Conservation (phyloP, 2,888 invertebrate species). For the Pherbina coryleti region DNA sequence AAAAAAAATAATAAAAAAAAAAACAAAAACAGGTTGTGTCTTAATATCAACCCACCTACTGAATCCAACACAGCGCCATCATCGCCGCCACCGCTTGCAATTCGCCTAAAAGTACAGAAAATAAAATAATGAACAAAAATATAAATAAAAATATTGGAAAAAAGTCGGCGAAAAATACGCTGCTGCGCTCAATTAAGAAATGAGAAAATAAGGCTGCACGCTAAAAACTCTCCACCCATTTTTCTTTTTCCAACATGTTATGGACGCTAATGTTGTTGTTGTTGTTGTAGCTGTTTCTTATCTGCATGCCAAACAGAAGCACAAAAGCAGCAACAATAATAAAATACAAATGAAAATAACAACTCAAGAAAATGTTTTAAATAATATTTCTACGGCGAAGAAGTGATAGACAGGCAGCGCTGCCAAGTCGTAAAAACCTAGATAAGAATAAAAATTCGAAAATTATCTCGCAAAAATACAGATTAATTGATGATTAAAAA, state of each 20-base stretch:
- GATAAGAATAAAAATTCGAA: too few species aligned
- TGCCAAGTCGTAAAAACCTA: not conserved
- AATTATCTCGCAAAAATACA: too few species aligned
- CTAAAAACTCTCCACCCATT: slow-evolving; percentile 53
- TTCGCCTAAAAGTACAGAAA: not conserved
- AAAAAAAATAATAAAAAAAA: not conserved
- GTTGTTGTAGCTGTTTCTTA: not conserved
- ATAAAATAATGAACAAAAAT: not conserved
- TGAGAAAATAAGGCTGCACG: slow-evolving; percentile 37
- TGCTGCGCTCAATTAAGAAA: slow-evolving; percentile 36
- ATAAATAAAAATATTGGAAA: slow-evolving; percentile 37
- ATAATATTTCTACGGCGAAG: not conserved
- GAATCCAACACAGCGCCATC: slow-evolving; percentile 16
- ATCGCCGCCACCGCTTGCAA: not conserved
- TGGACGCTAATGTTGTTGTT: slow-evolving; percentile 1
- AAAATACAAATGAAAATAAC: not conserved
- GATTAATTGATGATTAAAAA: too few species aligned
- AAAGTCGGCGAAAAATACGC: slow-evolving; percentile 20
- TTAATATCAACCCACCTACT: slow-evolving; percentile 60
- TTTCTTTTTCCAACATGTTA: slow-evolving; percentile 21
- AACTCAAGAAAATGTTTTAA: not conserved
- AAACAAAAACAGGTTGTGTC: slow-evolving; percentile 60
- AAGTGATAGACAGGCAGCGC: not conserved
- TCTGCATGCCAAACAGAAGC: not conserved
- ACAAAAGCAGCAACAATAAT: not conserved